Conservation (phyloP, 2,113 vertebrate genomes). For the Xiphias gladius region DNA sequence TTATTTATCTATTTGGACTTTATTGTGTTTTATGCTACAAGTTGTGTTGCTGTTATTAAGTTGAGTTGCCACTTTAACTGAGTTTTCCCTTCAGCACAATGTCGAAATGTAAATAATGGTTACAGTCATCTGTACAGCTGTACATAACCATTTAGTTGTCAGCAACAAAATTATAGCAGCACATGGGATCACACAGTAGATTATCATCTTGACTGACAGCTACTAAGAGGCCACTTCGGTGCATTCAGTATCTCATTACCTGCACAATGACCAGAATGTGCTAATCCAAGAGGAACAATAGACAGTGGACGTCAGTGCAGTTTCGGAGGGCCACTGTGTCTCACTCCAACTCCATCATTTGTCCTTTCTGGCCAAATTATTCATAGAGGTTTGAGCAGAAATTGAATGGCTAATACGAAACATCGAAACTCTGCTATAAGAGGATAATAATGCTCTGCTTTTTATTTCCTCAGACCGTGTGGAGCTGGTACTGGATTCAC, state of each 20-base stretch:
- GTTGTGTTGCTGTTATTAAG: background rate
- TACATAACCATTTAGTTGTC: slow-evolving; percentile 26
- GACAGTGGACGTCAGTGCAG: background rate
- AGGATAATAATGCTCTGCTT: background rate
- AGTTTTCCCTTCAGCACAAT: slow-evolving; percentile 32
- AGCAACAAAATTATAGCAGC: slow-evolving; percentile 19
- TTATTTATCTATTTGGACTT: background rate
- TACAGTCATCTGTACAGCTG: slow-evolving; percentile 5
- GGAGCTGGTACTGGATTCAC: slow-evolving; percentile 66
- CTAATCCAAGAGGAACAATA: slow-evolving; percentile 23
- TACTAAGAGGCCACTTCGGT: slow-evolving; percentile 10
- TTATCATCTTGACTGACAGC: slow-evolving; percentile 29
- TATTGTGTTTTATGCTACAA: background rate
- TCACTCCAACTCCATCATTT: background rate
- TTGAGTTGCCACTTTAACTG: background rate
- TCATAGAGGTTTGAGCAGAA: slow-evolving; percentile 6
- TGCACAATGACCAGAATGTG: slow-evolving; percentile 18
- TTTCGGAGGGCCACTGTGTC: background rate
- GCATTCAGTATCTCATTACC: slow-evolving; percentile 21
- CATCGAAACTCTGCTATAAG: background rate
- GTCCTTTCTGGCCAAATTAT: background rate
- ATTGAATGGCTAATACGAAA: background rate
- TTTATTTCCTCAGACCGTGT: slow-evolving; percentile 72
- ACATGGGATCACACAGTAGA: background rate
- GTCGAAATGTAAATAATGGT: slow-evolving; percentile 6